phyloP scores from a whole-genome alignment of 1,140 invertebrate genomes.

The Arctopsyche grandis region DNA sequence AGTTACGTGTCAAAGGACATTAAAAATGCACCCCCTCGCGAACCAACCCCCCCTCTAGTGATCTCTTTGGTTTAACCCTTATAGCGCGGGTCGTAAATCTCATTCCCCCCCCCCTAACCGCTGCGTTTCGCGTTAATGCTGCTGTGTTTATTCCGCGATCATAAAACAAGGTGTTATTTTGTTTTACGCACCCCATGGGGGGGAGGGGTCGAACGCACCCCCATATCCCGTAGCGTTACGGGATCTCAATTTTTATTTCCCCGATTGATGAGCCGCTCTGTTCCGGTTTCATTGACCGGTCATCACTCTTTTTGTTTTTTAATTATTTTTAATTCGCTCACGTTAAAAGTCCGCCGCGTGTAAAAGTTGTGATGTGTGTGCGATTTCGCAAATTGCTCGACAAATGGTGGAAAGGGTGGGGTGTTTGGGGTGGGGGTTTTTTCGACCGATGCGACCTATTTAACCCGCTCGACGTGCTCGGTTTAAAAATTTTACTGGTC shows the following conservation, averaged over 20 bases:
- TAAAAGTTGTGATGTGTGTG: background rate
- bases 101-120: background rate
- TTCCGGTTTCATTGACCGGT: background rate
- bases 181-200: slow-evolving; percentile 34
- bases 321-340: background rate
- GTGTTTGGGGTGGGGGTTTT: too few species aligned
- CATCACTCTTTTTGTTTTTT: background rate
- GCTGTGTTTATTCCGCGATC: slow-evolving; percentile 35
- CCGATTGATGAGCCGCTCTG: slow-evolving; percentile 26
- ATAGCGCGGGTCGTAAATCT: slow-evolving; percentile 30
- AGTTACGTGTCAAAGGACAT: too few species aligned
- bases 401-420: background rate
- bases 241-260: slow-evolving; percentile 33
- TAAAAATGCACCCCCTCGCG: too few species aligned
- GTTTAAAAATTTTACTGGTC: background rate
- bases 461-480: slow-evolving; percentile 1
- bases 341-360: background rate
- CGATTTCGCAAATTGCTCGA: slow-evolving; percentile 2
- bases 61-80: background rate
- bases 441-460: slow-evolving; percentile 2
- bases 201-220: background rate
- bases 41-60: too few species aligned
- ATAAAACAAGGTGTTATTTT: slow-evolving; percentile 45
- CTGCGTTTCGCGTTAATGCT: slow-evolving; percentile 34
- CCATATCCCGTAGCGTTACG: too few species aligned